Conservation (phyloP, 2,888 invertebrate genomes). For the Plutella xylostella region DNA sequence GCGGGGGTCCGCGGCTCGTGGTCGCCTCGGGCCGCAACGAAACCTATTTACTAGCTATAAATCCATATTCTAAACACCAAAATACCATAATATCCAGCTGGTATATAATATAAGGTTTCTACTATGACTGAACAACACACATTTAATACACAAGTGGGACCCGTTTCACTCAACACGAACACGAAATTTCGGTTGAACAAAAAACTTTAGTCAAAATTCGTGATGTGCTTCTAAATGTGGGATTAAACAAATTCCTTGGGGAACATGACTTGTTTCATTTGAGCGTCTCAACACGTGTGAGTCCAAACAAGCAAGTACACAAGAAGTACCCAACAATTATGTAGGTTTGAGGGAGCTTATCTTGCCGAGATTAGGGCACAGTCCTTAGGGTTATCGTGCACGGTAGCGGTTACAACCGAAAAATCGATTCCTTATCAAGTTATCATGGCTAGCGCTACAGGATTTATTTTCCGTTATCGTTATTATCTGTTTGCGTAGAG, state of each 20-base stretch:
- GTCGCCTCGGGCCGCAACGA: slow-evolving; percentile 33
- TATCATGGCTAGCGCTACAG: too few species aligned
- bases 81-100: too few species aligned
- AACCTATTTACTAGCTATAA: too few species aligned
- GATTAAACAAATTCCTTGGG: slow-evolving; percentile 32
- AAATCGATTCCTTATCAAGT: slow-evolving; percentile 1
- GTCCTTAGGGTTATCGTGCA: too few species aligned
- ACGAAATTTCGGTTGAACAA: too few species aligned
- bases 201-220: slow-evolving; percentile 29
- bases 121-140: too few species aligned
- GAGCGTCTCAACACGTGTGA: slow-evolving; percentile 43
- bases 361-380: too few species aligned
- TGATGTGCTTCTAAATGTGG: slow-evolving; percentile 54
- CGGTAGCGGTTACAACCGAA: background rate
- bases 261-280: slow-evolving; percentile 34
- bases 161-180: too few species aligned
- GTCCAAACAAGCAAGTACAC: slow-evolving; percentile 38
- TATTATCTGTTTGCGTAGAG: too few species aligned
- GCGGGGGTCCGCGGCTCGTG: slow-evolving; percentile 24
- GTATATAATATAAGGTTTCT: too few species aligned
- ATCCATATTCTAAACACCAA: too few species aligned
- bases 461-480: background rate
- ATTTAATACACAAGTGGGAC: slow-evolving; percentile 27
- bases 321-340: slow-evolving; percentile 20
- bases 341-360: background rate